phyloP scores from a whole-genome alignment of 2,888 invertebrate genomes.

The Pachymerium ferrugineum region DNA sequence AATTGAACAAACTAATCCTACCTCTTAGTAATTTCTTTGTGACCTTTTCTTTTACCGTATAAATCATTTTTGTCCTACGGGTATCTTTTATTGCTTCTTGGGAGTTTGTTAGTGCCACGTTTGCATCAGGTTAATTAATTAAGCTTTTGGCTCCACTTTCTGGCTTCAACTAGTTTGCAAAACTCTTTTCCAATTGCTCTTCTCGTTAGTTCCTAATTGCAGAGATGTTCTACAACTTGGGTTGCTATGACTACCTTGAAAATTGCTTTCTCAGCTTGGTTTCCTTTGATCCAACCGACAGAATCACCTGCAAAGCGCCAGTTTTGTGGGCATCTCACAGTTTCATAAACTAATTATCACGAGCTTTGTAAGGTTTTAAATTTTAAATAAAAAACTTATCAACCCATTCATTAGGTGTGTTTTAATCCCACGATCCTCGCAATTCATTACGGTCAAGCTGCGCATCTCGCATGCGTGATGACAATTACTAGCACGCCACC shows the following conservation, averaged over 20 bases:
- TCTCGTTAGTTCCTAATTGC: background rate
- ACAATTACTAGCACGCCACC: too few relatives aligned
- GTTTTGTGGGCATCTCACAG: too few relatives aligned
- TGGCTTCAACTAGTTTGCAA: background rate
- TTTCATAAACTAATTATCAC: too few relatives aligned
- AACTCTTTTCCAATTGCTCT: background rate
- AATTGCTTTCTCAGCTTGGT: background rate
- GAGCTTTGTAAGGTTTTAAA: too few relatives aligned
- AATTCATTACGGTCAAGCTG: too few relatives aligned
- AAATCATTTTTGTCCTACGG: background rate
- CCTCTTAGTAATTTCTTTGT: too few relatives aligned
- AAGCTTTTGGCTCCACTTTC: background rate
- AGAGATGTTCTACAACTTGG: background rate
- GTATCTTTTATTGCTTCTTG: background rate
- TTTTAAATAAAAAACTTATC: too few relatives aligned
- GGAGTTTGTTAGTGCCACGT: too few relatives aligned
- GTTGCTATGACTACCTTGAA: background rate
- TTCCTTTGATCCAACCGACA: background rate
- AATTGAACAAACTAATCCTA: too few relatives aligned
- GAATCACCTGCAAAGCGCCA: background rate
- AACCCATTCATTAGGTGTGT: too few relatives aligned
- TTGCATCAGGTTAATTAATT: background rate
- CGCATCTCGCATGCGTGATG: too few relatives aligned
- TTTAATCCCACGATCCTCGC: too few relatives aligned
- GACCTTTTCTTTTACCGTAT: background rate